Conservation (phyloP, 2,797 vertebrate genomes). For the Adelosebastes latens region DNA sequence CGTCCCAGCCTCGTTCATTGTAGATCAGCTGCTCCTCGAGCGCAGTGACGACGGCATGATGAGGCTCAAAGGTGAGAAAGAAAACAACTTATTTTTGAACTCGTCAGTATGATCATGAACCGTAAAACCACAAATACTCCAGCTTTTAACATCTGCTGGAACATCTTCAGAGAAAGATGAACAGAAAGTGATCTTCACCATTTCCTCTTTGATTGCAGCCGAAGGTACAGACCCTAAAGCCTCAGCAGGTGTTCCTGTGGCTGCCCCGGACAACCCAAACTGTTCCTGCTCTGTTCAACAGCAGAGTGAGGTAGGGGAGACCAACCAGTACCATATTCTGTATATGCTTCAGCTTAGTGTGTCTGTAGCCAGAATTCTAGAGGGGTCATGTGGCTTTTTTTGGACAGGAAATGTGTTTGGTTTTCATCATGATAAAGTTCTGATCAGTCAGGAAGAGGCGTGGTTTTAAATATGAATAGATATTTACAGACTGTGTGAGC, state of each 20-base stretch:
- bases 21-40: conserved; percentile 87
- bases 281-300: conserved; percentile 39
- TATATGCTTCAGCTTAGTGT: not conserved
- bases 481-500: not conserved
- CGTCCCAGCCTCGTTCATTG: conserved; percentile 85
- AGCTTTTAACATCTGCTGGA: not conserved
- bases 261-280: conserved; percentile 24
- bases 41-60: conserved; percentile 90
- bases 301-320: conserved; percentile 63
- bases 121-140: not conserved
- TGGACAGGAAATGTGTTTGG: not conserved
- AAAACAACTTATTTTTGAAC: not conserved
- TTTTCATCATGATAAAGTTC: too few relatives aligned
- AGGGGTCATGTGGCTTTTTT: not conserved
- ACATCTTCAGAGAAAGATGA: conserved; percentile 19
- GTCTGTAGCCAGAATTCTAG: not conserved
- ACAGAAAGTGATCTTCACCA: conserved; percentile 34
- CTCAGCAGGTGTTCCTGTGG: conserved; percentile 21
- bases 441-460: too few relatives aligned
- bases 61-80: conserved; percentile 85
- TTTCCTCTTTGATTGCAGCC: conserved; percentile 47
- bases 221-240: conserved; percentile 30
- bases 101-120: not conserved
- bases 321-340: not conserved
- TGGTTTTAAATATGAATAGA: not conserved